Evolutionary conservation across 30 jellyfish, hydroid and myxozoan genomes (phyloP).

Genomic region (Nemopilema nomurai): DNA sequence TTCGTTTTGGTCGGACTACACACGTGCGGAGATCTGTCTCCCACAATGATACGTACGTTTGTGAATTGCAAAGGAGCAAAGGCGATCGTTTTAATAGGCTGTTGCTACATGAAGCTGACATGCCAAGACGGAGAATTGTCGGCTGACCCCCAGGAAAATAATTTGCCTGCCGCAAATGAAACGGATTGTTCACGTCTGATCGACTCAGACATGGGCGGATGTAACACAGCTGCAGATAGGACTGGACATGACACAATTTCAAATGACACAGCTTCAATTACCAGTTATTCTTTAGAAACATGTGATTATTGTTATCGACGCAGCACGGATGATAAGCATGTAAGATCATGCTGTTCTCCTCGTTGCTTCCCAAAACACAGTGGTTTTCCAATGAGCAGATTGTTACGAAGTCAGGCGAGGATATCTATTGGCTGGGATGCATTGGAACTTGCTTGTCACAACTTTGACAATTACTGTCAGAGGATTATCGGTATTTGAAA

Average conservation of each 20-base stretch:
- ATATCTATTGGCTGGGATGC: constrained; percentile 72
- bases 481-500: constrained; percentile 53
- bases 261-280: too few species aligned
- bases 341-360: not conserved
- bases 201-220: too few species aligned
- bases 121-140: not conserved
- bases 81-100: constrained; percentile 77
- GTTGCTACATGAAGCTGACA: constrained; percentile 85
- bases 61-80: constrained; percentile 42
- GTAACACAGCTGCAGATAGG: too few species aligned
- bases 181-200: not conserved
- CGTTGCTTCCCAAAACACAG: not conserved
- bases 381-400: constrained; percentile 82
- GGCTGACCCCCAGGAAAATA: not conserved
- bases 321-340: not conserved
- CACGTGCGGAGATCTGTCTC: constrained; percentile 88
- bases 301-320: not conserved
- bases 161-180: not conserved
- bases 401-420: constrained; percentile 23
- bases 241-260: too few species aligned
- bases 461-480: constrained; percentile 67
- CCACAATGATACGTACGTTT: constrained; percentile 80
- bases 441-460: constrained; percentile 86
- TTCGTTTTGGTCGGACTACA: constrained; percentile 82
- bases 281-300: too few species aligned